phyloP scores from a whole-genome alignment of 1,140 invertebrate species.

The Drosophila parvula region DNA sequence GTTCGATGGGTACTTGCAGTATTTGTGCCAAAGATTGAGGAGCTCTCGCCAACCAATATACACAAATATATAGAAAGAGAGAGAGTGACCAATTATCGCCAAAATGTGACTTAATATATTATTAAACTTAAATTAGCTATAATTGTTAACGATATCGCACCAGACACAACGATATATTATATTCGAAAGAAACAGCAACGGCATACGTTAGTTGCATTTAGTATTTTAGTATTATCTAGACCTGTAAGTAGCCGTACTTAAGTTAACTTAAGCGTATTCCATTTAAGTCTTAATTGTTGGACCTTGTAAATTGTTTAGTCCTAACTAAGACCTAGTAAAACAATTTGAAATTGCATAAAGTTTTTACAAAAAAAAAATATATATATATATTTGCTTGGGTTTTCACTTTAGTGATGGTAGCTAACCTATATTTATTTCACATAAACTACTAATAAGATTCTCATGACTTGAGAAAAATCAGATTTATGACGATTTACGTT shows the following conservation, averaged over 20 bases:
- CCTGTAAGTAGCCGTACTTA: conserved; percentile 45
- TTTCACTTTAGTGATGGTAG: conserved; percentile 15
- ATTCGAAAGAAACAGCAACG: conserved; percentile 32
- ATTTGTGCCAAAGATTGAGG: conserved; percentile 77
- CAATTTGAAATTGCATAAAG: conserved; percentile 24
- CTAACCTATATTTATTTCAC: background rate
- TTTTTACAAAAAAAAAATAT: conserved; percentile 15
- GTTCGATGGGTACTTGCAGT: conserved; percentile 54
- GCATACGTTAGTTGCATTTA: conserved; percentile 32
- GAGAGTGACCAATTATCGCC: conserved; percentile 40
- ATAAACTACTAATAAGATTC: background rate
- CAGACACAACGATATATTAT: conserved; percentile 34
- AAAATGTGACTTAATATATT: conserved; percentile 75
- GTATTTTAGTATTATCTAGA: conserved; percentile 49
- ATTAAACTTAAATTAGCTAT: conserved; percentile 63
- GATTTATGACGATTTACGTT: background rate
- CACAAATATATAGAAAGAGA: conserved; percentile 4
- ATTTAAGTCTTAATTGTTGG: conserved; percentile 58
- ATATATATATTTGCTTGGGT: conserved; percentile 10
- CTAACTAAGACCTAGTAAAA: conserved; percentile 31
- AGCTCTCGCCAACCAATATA: conserved; percentile 27
- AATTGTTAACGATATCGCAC: conserved; percentile 28
- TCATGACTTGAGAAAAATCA: background rate
- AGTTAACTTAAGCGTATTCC: conserved; percentile 36
- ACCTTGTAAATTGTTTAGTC: conserved; percentile 66